Evolutionary conservation across 2,888 invertebrate species (phyloP), one percentile per base, ranked within the genome.

Genomic region (Julus scanicus): DNA sequence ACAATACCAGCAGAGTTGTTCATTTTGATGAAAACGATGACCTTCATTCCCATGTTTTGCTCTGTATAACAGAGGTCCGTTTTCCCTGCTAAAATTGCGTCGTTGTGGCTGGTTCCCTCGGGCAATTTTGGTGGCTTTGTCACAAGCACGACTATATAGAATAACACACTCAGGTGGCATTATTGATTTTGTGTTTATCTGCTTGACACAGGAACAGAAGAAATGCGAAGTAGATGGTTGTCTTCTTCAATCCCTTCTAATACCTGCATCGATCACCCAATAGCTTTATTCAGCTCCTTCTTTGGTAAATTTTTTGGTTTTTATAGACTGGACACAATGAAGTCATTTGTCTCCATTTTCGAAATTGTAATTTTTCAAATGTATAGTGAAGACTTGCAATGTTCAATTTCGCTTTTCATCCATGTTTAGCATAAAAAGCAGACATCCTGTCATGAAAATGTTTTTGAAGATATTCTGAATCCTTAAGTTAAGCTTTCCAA

Each of bases 161-260:
- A 53, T 53, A 53, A 53, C 53, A 53, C 53, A 53, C 53, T 9
- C 53, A 53, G 53, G 53, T 53, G 53, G 11, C 53, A 11, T 53
- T 53, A 53, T 53, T 53, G 53, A 53, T 53, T 53, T 53, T 53
- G 53, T 53, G 53, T 53, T 53, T 53, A 53, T 53, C 53, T 53
- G 53, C 15, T 53, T 53, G 11, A 53, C 15, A 53, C 53, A 53
- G 53, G 53, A 11, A 11, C 53, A 53, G 53, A 2, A 15, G 53
- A 5, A 44, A 44, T 53, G 53, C 15, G 53, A 9, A 9, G 2
- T 53, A 15, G 11, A 53, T 53, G 53, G 53, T 15, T 15, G 53
- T 53, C 53, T 9, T 53, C 53, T 53, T 53, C 53, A 4, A 53
- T 53, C 13, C 53, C 53, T 53, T 53, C 11, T 15, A 53, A 53